These are phyloP conservation scores for Chiroxiphia lanceolata DNA, from an alignment of 2,797 vertebrate genomes.

Conservation along the genomic window DNA sequence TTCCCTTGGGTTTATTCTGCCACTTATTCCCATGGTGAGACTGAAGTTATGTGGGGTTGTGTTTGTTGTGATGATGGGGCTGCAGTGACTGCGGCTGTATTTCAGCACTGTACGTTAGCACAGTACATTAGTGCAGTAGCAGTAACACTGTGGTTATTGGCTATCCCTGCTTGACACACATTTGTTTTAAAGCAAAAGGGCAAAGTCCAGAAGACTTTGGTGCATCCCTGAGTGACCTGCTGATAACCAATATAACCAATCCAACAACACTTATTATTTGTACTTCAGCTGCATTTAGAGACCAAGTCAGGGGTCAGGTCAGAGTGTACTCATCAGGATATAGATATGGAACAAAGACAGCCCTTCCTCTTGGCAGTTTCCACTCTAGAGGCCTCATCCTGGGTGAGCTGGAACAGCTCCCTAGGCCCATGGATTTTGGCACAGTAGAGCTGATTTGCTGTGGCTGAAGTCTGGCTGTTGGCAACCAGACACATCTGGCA, in stretches of 20 bases:
- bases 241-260: conserved; percentile 23
- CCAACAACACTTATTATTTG: neutral
- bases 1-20: neutral
- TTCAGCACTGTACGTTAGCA: too few species aligned
- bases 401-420: neutral
- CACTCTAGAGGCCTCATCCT: neutral
- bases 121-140: neutral
- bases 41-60: neutral
- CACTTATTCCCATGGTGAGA: neutral
- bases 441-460: neutral
- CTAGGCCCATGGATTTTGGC: neutral
- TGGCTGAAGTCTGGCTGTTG: neutral
- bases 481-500: neutral
- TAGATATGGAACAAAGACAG: neutral
- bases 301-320: neutral
- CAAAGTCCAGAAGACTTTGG: neutral
- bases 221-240: neutral
- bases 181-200: neutral
- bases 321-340: neutral
- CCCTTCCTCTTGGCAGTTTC: neutral
- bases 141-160: neutral
- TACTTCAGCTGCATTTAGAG: neutral
- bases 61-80: neutral
- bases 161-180: neutral
- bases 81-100: neutral